Evolutionary conservation across 2,113 vertebrate genomes (phyloP).

Genomic region (Actinemys pallida): DNA sequence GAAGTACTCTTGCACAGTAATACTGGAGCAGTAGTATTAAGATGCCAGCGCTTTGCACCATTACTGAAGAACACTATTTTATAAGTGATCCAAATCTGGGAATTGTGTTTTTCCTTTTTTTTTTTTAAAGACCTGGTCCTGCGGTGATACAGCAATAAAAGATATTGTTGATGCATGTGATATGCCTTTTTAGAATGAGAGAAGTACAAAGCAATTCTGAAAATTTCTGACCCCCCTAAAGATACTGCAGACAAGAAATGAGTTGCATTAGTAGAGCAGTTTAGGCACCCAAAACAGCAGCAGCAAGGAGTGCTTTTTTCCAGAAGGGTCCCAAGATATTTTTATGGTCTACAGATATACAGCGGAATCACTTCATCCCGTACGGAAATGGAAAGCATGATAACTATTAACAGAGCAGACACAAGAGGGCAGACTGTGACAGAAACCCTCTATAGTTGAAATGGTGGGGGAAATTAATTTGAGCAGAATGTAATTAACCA

Average conservation of each 20-base stretch:
- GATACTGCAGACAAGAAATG: neutral
- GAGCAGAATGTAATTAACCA: neutral
- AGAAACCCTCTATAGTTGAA: neutral
- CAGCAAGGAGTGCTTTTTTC: neutral
- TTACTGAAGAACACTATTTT: neutral
- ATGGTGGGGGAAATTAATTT: neutral
- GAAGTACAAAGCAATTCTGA: neutral
- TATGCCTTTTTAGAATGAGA: neutral
- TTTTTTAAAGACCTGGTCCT: fast-evolving
- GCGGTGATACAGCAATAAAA: fast-evolving
- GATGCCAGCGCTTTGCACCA: neutral
- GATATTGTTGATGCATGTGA: fast-evolving
- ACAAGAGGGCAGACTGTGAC: neutral
- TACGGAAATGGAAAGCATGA: neutral
- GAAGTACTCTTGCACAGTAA: neutral
- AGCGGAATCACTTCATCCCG: neutral
- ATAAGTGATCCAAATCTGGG: conserved; percentile 14
- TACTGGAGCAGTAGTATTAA: neutral
- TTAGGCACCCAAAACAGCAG: neutral
- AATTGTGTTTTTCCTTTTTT: neutral
- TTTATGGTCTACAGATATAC: neutral
- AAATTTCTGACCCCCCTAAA: neutral
- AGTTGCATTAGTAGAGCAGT: neutral
- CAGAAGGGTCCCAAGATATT: no score
- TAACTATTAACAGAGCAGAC: neutral